phyloP scores from a whole-genome alignment of 1,140 invertebrate species.

The Anthonomus grandis region DNA sequence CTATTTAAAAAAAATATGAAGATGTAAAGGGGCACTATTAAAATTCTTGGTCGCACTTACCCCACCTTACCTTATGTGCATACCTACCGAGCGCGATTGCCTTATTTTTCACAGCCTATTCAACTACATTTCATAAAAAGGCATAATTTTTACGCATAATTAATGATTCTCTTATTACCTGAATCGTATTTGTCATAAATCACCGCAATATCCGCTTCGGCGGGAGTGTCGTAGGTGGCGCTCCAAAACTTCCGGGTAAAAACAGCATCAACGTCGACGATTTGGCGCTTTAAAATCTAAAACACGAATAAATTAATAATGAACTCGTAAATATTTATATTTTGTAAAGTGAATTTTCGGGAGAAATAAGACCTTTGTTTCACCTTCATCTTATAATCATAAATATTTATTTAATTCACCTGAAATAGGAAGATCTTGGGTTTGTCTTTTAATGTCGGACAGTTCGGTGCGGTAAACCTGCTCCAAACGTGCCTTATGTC shows the following conservation, averaged over 20 bases:
- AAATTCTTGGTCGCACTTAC: no score
- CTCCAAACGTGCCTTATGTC: conserved; percentile 29
- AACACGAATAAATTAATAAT: background rate
- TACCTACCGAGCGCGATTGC: no score
- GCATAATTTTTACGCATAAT: no score
- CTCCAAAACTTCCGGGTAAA: background rate
- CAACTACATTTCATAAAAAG: no score
- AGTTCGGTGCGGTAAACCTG: conserved; percentile 25
- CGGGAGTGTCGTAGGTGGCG: conserved; percentile 25
- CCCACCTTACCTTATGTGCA: no score
- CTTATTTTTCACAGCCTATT: no score
- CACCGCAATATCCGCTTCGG: conserved; percentile 29
- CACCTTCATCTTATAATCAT: background rate
- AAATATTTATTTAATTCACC: conserved; percentile 19
- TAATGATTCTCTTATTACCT: no score
- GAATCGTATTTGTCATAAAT: conserved; percentile 18
- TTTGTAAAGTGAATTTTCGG: background rate
- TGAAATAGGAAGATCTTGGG: conserved; percentile 44
- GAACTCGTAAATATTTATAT: background rate
- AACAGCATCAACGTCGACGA: background rate
- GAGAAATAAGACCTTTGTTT: background rate
- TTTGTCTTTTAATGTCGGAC: conserved; percentile 33
- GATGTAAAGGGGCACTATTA: no score
- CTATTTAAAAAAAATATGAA: no score
- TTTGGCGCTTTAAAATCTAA: conserved; percentile 24